Percentiles rank a stretch among this genome's conserved stretches.
These are phyloP conservation scores for Asarcornis scutulata DNA, from an alignment of 2,113 vertebrate genomes.

Conservation along the genomic window DNA sequence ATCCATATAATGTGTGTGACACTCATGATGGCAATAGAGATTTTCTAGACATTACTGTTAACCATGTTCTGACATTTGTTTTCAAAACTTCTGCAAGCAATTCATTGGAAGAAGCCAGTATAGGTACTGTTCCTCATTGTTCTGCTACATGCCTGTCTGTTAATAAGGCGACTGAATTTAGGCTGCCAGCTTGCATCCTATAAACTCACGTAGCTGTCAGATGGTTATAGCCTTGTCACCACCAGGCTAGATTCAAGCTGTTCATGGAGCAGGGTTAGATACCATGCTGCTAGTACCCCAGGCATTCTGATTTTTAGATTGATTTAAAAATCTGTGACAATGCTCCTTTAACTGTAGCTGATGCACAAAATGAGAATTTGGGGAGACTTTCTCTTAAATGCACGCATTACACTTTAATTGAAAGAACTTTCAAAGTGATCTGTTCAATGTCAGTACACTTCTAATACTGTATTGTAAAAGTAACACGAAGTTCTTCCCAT, in stretches of 20 bases:
- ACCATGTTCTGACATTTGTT: neutral
- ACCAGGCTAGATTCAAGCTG: neutral
- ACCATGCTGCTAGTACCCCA: neutral
- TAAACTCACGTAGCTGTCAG: neutral
- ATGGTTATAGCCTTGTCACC: neutral
- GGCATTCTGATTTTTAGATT: neutral
- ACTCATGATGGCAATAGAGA: neutral
- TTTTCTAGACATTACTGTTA: neutral
- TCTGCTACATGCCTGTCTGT: neutral
- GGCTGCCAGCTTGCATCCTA: neutral
- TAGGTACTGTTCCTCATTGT: neutral
- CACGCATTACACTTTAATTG: neutral
- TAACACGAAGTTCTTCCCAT: neutral
- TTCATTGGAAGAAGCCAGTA: neutral
- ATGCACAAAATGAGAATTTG: neutral
- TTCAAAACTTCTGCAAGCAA: neutral
- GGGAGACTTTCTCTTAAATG: neutral
- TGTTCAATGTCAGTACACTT: neutral
- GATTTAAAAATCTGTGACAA: neutral
- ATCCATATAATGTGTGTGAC: neutral
- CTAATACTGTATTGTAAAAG: neutral
- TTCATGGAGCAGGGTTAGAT: neutral
- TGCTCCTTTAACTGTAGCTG: neutral
- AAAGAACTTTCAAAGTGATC: neutral
- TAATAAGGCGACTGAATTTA: neutral